phyloP scores from a whole-genome alignment of 2,888 invertebrate species.

The Lasioglossum malachurum region DNA sequence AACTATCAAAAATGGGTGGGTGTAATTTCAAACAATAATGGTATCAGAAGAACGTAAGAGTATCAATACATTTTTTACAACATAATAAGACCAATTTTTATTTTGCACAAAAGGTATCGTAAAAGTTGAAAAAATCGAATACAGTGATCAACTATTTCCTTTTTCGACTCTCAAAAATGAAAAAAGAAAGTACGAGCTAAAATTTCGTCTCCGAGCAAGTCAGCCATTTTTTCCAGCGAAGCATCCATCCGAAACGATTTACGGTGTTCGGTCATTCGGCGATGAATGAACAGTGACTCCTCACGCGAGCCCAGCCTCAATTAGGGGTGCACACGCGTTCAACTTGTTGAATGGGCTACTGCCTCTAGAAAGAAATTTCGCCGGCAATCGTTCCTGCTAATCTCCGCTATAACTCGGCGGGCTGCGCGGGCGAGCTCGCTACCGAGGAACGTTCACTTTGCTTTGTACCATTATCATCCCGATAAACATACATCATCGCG shows the following conservation, averaged over 20 bases:
- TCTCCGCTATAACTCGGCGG: slow-evolving; percentile 1
- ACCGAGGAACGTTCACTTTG: background rate
- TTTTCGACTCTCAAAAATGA: background rate
- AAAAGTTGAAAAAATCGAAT: background rate
- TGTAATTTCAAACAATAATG: too few species aligned
- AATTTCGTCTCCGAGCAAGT: background rate
- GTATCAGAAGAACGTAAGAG: too few species aligned
- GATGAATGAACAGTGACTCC: slow-evolving; percentile 12
- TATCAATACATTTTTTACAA: too few species aligned
- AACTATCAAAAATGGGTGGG: too few species aligned
- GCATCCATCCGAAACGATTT: background rate
- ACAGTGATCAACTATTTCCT: background rate
- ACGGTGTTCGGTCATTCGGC: background rate
- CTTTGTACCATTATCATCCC: background rate
- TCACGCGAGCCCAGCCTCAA: slow-evolving; percentile 16
- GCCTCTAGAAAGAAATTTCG: slow-evolving; percentile 18
- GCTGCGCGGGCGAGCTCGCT: background rate
- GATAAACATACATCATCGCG: slow-evolving; percentile 19
- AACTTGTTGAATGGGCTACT: slow-evolving; percentile 19
- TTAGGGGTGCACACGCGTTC: background rate
- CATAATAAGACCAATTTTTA: too few species aligned
- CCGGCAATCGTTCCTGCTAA: slow-evolving; percentile 6
- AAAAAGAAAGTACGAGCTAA: background rate
- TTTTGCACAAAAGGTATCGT: too few species aligned
- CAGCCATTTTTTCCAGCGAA: background rate